Conservation (phyloP, 2,797 vertebrate species). For the Sparidentex hasta region DNA sequence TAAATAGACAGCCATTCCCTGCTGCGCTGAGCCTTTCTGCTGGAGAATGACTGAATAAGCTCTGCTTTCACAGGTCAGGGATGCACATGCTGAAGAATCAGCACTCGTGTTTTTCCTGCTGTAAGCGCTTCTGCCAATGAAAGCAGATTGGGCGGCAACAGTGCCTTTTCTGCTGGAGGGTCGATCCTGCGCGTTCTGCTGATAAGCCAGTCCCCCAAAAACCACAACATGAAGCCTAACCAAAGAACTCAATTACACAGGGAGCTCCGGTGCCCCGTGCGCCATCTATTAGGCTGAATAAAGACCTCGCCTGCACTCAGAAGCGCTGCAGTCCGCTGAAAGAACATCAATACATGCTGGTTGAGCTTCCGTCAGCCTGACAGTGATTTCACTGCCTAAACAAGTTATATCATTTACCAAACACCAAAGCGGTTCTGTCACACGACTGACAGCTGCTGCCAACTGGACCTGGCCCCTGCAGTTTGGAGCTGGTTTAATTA, state of each 20-base stretch:
- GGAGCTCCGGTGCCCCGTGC: conserved; percentile 56
- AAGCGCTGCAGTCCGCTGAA: conserved; percentile 63
- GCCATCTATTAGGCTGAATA: conserved; percentile 60
- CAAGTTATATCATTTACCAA: conserved; percentile 80
- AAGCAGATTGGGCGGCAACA: conserved; percentile 83
- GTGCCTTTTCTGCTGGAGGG: conserved; percentile 74
- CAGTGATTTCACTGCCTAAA: conserved; percentile 75
- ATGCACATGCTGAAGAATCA: conserved; percentile 86
- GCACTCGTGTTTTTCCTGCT: conserved; percentile 85
- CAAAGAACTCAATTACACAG: conserved; percentile 79
- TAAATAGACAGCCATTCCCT: conserved; percentile 82
- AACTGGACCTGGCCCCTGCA: conserved; percentile 67
- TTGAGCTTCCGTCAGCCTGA: conserved; percentile 65
- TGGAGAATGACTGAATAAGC: conserved; percentile 84
- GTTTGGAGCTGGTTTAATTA: conserved; percentile 83
- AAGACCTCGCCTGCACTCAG: conserved; percentile 65
- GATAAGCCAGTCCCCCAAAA: conserved; percentile 81
- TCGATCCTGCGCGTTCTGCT: conserved; percentile 81
- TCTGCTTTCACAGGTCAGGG: conserved; percentile 87
- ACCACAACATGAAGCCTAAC: conserved; percentile 70
- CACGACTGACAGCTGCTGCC: conserved; percentile 78
- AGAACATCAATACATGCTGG: conserved; percentile 72
- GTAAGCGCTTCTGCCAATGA: conserved; percentile 86
- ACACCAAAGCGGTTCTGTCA: conserved; percentile 77
- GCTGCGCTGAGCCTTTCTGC: conserved; percentile 80